These are phyloP conservation scores for Machaerirhynchus nigripectus DNA, from an alignment of 2,113 vertebrate species.

Conservation along the genomic window DNA sequence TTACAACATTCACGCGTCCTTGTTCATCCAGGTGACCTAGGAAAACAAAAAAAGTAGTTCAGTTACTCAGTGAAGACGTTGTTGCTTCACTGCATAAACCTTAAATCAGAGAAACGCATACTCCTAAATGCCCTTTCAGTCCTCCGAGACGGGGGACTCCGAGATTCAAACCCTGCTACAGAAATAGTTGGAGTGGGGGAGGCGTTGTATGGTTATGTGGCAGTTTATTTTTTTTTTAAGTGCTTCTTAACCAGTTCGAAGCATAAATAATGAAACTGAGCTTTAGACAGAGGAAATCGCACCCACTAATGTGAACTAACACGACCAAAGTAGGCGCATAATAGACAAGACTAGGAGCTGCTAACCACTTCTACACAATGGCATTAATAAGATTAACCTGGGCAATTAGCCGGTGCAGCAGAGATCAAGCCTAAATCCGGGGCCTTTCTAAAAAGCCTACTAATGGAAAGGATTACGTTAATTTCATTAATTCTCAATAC, in stretches of 20 bases:
- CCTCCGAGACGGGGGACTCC: neutral
- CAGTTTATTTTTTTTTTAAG: neutral
- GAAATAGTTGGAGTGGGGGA: neutral
- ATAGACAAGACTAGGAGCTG: conserved; percentile 51
- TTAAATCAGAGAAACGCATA: neutral
- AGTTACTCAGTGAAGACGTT: neutral
- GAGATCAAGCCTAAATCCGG: conserved; percentile 52
- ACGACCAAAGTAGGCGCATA: conserved; percentile 55
- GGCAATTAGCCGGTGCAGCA: conserved; percentile 74
- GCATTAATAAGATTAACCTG: conserved; percentile 87
- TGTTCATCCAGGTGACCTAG: neutral
- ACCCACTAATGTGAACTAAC: conserved; percentile 64
- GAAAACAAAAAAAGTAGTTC: neutral
- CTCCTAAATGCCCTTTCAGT: neutral
- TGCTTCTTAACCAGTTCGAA: conserved; percentile 16
- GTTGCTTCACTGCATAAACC: neutral
- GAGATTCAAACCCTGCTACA: neutral
- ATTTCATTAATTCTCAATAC: conserved; percentile 95
- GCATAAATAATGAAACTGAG: conserved; percentile 40
- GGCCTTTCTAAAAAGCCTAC: conserved; percentile 48
- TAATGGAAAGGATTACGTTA: conserved; percentile 88
- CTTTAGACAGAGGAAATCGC: conserved; percentile 68
- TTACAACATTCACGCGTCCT: neutral
- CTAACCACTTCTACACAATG: conserved; percentile 71
- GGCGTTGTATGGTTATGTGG: neutral